Evolutionary conservation across 2,888 invertebrate genomes (phyloP), one percentile per base, ranked within the genome.

Genomic region (Cerceris ruficornis): DNA sequence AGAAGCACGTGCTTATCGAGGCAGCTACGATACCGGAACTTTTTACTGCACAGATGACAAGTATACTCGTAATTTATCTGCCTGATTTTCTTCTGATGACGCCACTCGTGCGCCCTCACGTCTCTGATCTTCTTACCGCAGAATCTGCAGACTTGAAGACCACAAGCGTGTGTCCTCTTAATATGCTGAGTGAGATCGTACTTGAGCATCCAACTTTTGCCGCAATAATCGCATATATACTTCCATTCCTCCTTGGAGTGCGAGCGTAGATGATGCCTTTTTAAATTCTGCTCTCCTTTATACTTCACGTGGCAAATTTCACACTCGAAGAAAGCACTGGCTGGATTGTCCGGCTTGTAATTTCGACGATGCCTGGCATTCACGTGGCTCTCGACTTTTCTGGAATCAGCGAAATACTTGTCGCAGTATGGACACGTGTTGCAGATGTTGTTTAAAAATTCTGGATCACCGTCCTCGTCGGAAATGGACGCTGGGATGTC

Each of bases 401-500:
- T 28, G 1, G 28, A 67, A 49, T 42, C 76, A 39, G 57, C 54
- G 57, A 88, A 88, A 0, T 62, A 77, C 54, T 75, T 80, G 2
- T 86, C 83, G 17, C 86, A 87, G 49, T 88, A 77, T 0, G 87
- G 86, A 59, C 87, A 88, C 0, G 62, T 83, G 42, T 84, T 82
- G 11, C 69, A 80, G 7, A 87, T 62, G 0, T 70, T 65, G 13
- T 76, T 61, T 50, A 85, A 52, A n/a, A 71, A 60, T 9, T 86
- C 82, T 6, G 78, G 59, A 5, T 78, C 76, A 11, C 43, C 50
- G 1, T 58, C 65, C 9, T 78, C 64, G 2, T 41, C 42, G 88
- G 69, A 42, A 90, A 88, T 14, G 81, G 75, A 54, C 91, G 91
- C 6, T 71, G 86, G 11, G 90, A 91, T 91, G 72, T 89, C 90